Conservation (phyloP, 2,888 invertebrate genomes). For the Eledone cirrhosa region DNA sequence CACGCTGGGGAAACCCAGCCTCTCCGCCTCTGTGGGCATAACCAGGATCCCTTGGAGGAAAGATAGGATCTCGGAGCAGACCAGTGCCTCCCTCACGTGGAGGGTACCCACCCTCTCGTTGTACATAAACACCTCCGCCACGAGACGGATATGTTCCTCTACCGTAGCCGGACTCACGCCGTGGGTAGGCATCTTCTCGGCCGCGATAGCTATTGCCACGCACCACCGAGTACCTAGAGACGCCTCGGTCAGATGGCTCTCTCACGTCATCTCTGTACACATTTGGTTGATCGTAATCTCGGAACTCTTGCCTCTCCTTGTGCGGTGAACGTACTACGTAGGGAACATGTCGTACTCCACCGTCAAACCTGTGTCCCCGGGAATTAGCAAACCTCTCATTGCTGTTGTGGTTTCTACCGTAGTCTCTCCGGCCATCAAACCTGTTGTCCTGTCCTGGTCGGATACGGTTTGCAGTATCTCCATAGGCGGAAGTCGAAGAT, state of each 20-base stretch:
- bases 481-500: not conserved
- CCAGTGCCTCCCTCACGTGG: not conserved
- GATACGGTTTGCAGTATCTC: not conserved
- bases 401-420: not conserved
- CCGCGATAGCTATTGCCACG: constrained; percentile 10
- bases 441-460: not conserved
- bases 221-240: not conserved
- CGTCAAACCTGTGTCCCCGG: not conserved
- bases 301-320: not conserved
- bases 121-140: not conserved
- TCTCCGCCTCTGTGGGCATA: not conserved
- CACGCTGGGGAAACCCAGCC: not conserved
- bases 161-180: not conserved
- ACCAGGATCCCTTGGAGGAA: not conserved
- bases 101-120: not conserved
- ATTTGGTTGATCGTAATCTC: not conserved
- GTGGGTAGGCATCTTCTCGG: not conserved
- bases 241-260: not conserved
- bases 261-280: constrained; percentile 12
- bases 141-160: not conserved
- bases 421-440: constrained; percentile 4
- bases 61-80: constrained; percentile 7
- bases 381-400: not conserved
- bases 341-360: not conserved
- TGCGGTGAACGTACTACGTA: not conserved